A percentile compares a stretch with the other conserved stretches of the same genome.
Conservation (phyloP, 2,113 vertebrate genomes). For the Potamarius usumacintae region DNA sequence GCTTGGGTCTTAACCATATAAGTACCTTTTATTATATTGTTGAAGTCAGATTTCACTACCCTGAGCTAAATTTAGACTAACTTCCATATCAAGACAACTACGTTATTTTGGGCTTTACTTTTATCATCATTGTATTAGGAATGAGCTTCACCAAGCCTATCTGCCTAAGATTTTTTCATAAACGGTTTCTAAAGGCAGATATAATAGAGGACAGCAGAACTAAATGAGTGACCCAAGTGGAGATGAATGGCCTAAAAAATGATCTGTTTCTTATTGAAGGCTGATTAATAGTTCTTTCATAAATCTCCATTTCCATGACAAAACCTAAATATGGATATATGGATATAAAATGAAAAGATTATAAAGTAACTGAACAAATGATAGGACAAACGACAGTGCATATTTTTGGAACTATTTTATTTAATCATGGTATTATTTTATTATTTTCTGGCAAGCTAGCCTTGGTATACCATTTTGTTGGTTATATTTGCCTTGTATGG, state of each 20-base stretch:
- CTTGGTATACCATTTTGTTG: not conserved
- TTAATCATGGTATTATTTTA: not conserved
- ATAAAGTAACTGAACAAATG: conserved; percentile 31
- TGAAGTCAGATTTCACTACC: not conserved
- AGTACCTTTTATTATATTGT: not conserved
- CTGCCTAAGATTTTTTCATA: conserved; percentile 37
- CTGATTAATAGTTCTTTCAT: conserved; percentile 28
- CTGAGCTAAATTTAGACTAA: not conserved
- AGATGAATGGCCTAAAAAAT: conserved; percentile 36
- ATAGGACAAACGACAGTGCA: not conserved
- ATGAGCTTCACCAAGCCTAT: conserved; percentile 28
- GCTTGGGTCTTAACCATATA: not conserved
- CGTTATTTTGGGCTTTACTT: not conserved
- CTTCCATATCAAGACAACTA: conserved; percentile 17
- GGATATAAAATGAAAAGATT: conserved; percentile 37
- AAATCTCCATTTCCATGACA: conserved; percentile 45
- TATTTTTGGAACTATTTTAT: not conserved
- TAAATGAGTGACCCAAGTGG: conserved; percentile 23
- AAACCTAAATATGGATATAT: conserved; percentile 27
- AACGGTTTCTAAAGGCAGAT: conserved; percentile 37
- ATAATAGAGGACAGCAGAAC: conserved; percentile 20
- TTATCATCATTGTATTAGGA: conserved; percentile 22
- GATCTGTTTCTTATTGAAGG: conserved; percentile 18
- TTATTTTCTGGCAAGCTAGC: not conserved
- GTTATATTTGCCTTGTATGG: not conserved